phyloP scores from a whole-genome alignment of 2,113 vertebrate species.

The Brachypteracias leptosomus region DNA sequence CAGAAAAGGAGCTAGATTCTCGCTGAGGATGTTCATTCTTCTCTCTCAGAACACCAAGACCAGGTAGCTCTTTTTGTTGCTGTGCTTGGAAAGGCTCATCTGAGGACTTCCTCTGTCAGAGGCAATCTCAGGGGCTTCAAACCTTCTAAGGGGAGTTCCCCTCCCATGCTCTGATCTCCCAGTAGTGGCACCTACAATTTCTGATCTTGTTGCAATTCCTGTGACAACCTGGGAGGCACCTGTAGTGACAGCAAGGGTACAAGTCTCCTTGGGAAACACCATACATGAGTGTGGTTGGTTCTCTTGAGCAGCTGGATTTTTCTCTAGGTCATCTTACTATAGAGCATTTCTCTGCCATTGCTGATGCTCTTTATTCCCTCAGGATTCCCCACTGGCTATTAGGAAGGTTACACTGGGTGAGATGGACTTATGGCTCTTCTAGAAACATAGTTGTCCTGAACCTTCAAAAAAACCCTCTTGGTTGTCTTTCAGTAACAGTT shows the following conservation, averaged over 20 bases:
- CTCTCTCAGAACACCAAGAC: accelerated
- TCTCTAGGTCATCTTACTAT: background rate
- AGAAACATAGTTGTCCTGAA: background rate
- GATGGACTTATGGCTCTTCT: background rate
- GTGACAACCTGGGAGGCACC: background rate
- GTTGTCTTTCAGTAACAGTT: background rate
- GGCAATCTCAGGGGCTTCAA: background rate
- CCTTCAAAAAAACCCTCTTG: background rate
- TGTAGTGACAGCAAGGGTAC: background rate
- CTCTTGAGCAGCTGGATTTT: background rate
- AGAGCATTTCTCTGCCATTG: background rate
- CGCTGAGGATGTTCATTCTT: background rate
- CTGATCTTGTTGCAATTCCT: background rate
- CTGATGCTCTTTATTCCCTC: background rate
- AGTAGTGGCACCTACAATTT: background rate
- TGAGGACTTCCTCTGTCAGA: background rate
- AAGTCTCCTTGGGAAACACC: background rate
- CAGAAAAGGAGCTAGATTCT: background rate
- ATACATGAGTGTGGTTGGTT: background rate
- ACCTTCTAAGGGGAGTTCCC: background rate
- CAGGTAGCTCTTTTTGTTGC: background rate
- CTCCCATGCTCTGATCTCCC: background rate
- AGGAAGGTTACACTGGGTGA: background rate
- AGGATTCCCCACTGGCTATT: background rate
- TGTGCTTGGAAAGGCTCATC: background rate